These are phyloP conservation scores for Pachyseris speciosa DNA, from an alignment of 64 coral and sea anemone species.

Conservation along the genomic window DNA sequence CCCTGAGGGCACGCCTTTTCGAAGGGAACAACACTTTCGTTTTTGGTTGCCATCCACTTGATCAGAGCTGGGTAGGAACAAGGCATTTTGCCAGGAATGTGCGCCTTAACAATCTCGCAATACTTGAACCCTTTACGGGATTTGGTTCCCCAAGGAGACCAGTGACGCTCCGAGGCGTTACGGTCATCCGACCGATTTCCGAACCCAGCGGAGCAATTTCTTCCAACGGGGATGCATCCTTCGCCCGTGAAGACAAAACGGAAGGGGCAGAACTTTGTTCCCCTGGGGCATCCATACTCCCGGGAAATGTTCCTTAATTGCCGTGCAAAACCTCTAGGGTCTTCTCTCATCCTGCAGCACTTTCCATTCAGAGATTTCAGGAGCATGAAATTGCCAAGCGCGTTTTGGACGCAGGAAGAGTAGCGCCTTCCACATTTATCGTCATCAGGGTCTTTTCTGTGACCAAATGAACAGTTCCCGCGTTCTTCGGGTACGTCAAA, in stretches of 20 bases:
- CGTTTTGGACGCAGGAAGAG: background rate
- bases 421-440: background rate
- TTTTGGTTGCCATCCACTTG: background rate
- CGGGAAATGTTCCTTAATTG: background rate
- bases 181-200: background rate
- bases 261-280: background rate
- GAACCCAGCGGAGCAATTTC: background rate
- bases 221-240: slow-evolving; percentile 18
- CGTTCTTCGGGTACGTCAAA: background rate
- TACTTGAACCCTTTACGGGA: background rate
- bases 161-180: background rate
- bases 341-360: background rate
- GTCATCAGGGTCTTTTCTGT: background rate
- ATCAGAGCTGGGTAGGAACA: background rate
- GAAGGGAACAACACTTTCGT: background rate
- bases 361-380: background rate
- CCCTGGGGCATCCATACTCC: background rate
- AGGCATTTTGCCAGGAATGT: background rate
- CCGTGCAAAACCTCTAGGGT: background rate
- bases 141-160: background rate
- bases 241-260: background rate
- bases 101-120: background rate
- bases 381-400: background rate
- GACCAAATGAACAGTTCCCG: background rate
- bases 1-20: background rate